Evolutionary conservation across 2,888 invertebrate species (phyloP).

Genomic region (Gerris lacustris): DNA sequence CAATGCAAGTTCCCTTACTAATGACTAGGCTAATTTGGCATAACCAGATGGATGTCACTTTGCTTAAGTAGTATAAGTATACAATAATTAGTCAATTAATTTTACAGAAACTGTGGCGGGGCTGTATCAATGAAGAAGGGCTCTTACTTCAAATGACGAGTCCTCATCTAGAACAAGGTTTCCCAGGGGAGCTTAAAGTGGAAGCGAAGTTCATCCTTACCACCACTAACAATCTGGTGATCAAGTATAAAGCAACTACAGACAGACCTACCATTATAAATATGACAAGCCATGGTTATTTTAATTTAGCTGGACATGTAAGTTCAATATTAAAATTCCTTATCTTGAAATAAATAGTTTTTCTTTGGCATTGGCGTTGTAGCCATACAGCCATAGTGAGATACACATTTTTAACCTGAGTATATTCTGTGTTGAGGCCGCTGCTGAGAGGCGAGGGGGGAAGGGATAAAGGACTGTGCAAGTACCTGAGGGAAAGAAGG

Average conservation of each 20-base stretch:
- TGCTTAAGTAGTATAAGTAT: no score
- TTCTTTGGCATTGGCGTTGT: not conserved
- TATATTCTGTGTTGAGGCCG: no score
- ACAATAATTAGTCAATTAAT: no score
- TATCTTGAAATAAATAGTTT: not conserved
- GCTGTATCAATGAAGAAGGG: conserved; percentile 51
- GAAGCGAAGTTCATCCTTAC: conserved; percentile 58
- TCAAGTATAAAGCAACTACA: conserved; percentile 62
- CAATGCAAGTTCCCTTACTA: no score
- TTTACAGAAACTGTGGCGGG: conserved; percentile 39
- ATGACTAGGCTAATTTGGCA: no score
- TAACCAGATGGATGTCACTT: no score
- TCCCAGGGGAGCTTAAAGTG: conserved; percentile 66
- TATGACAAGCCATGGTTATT: conserved; percentile 77
- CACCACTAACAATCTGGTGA: conserved; percentile 56
- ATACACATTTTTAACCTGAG: no score
- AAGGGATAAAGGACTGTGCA: no score
- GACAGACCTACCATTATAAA: conserved; percentile 75
- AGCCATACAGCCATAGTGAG: no score
- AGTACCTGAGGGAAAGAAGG: no score
- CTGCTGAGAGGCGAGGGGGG: no score
- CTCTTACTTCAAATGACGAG: conserved; percentile 64
- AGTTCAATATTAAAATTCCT: conserved; percentile 32
- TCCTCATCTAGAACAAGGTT: conserved; percentile 71
- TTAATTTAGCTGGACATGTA: conserved; percentile 82